Conservation (phyloP, 64 coral and sea anemone genomes). For the Actinia equina region DNA sequence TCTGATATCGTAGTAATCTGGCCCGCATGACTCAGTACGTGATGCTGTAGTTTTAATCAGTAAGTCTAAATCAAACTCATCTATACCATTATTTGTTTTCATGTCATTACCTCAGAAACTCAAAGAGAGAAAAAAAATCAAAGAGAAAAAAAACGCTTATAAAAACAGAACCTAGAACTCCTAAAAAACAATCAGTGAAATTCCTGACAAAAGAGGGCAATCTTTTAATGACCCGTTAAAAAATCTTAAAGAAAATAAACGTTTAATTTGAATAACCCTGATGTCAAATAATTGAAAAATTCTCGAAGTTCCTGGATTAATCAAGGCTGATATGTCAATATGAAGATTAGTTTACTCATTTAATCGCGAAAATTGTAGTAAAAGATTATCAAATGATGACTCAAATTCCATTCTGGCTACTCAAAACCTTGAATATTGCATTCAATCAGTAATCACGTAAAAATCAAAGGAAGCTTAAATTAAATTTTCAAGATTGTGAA, state of each 20-base stretch:
- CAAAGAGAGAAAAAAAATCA: too few relatives aligned
- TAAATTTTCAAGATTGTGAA: too few relatives aligned
- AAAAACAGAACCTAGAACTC: neutral
- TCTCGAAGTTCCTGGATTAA: neutral
- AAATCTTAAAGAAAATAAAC: neutral
- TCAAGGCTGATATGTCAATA: neutral
- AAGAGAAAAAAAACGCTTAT: neutral
- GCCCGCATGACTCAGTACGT: too few relatives aligned
- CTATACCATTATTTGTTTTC: too few relatives aligned
- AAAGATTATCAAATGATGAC: neutral
- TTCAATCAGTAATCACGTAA: too few relatives aligned
- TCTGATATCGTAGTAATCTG: too few relatives aligned
- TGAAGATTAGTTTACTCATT: neutral
- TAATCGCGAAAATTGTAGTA: neutral
- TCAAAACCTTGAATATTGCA: neutral
- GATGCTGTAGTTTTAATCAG: too few relatives aligned
- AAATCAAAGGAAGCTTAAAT: too few relatives aligned
- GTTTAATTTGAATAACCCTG: neutral
- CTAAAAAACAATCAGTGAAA: neutral
- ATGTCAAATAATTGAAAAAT: slow-evolving; percentile 9
- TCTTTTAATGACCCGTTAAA: neutral
- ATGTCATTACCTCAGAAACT: too few relatives aligned
- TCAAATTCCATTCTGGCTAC: neutral
- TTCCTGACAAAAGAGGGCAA: neutral
- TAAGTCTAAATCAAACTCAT: too few relatives aligned